Evolutionary conservation across 1,140 invertebrate genomes (phyloP).

Genomic region (Drosophila novamexicana): DNA sequence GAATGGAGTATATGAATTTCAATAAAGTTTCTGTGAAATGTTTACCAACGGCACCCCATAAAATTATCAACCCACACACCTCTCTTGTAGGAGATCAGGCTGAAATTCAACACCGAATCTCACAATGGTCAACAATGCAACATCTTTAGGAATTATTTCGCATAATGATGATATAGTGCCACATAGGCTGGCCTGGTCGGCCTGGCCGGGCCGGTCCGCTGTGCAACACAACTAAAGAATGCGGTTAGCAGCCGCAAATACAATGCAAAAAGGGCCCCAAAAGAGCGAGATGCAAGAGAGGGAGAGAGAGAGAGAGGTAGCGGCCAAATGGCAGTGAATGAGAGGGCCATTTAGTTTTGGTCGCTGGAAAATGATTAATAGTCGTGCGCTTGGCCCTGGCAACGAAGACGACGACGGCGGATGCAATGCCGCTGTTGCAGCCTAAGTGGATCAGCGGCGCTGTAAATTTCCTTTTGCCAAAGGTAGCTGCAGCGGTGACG

Average conservation of each 20-base stretch:
- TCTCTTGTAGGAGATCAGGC: neutral
- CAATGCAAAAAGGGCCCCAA: constrained; percentile 70
- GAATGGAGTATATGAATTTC: too few species aligned
- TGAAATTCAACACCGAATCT: constrained; percentile 24
- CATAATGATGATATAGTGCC: constrained; percentile 75
- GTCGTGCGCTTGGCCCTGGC: constrained; percentile 64
- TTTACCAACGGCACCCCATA: too few species aligned
- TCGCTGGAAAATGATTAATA: constrained; percentile 80
- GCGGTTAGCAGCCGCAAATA: constrained; percentile 46
- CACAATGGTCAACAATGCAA: constrained; percentile 49
- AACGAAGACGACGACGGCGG: constrained; percentile 35
- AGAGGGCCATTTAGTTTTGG: constrained; percentile 68
- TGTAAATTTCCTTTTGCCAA: constrained; percentile 70
- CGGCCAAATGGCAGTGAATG: constrained; percentile 33
- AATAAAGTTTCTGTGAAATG: neutral
- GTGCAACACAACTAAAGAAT: constrained; percentile 64
- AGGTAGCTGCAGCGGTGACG: constrained; percentile 22
- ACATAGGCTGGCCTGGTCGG: constrained; percentile 29
- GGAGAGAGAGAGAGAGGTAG: neutral
- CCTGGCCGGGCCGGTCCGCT: constrained; percentile 10
- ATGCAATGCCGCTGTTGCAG: constrained; percentile 55
- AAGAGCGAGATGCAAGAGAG: constrained; percentile 8
- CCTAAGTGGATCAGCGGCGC: constrained; percentile 67
- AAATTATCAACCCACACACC: constrained; percentile 4
- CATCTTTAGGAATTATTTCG: constrained; percentile 52